Percentiles rank a stretch among this genome's conserved stretches.
These are phyloP conservation scores for Tokudaia muenninki DNA, from an alignment of 2,797 vertebrate species.

Conservation along the genomic window DNA sequence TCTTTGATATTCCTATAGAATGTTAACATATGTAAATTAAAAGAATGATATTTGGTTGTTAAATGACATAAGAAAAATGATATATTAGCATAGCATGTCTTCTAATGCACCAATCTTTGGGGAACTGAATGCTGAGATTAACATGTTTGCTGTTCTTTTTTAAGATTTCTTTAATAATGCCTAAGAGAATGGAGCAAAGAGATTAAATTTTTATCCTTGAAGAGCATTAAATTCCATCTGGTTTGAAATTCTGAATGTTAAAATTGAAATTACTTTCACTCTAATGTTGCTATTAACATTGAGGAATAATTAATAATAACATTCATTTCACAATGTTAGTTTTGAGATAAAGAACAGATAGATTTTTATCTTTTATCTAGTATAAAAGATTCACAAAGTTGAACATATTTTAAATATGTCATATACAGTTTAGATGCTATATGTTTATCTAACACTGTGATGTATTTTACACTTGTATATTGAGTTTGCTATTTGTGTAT, in stretches of 20 bases:
- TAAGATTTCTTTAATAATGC: conserved; percentile 56
- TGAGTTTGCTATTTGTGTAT: background rate
- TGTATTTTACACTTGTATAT: background rate
- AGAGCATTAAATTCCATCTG: background rate
- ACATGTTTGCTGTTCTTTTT: conserved; percentile 66
- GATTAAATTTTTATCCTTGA: conserved; percentile 30
- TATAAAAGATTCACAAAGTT: background rate
- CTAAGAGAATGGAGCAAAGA: background rate
- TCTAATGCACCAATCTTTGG: background rate
- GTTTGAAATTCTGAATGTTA: background rate
- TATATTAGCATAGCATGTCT: background rate
- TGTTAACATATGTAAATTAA: background rate
- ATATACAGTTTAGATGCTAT: background rate
- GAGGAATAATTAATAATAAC: background rate
- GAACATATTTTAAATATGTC: background rate
- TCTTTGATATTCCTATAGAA: background rate
- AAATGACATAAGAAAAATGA: conserved; percentile 19
- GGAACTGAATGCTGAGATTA: background rate
- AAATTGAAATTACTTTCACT: background rate
- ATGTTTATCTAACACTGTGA: background rate
- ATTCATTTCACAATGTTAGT: background rate
- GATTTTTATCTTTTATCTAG: background rate
- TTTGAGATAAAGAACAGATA: background rate
- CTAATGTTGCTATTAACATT: background rate
- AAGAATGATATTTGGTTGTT: conserved; percentile 1